phyloP scores from a whole-genome alignment of 2,797 vertebrate species.

The Acanthis flammea region DNA sequence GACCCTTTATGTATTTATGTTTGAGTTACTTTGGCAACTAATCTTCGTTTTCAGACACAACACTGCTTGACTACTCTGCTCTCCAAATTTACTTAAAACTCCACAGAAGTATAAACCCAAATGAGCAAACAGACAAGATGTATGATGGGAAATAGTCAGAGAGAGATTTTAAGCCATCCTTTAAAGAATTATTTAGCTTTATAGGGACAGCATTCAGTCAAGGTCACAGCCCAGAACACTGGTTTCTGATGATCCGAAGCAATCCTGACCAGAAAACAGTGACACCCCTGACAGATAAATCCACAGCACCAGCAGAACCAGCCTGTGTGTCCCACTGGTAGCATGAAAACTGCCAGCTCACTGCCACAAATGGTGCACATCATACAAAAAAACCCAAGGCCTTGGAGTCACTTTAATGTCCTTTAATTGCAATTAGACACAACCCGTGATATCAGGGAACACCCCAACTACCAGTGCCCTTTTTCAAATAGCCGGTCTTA shows the following conservation, averaged over 20 bases:
- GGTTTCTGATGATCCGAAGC: too few species aligned
- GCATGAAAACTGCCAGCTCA: accelerated
- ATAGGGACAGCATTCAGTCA: accelerated
- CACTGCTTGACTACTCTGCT: accelerated
- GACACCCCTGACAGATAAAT: accelerated
- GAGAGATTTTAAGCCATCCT: accelerated
- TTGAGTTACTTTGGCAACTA: not conserved
- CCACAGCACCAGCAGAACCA: accelerated
- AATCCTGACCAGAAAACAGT: not conserved
- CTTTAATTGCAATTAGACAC: accelerated
- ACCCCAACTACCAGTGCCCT: accelerated
- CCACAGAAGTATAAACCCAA: not conserved
- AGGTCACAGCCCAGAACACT: not conserved
- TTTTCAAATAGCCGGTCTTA: accelerated
- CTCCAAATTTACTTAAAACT: not conserved
- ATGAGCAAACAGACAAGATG: accelerated
- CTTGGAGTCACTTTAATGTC: accelerated
- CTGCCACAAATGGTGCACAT: accelerated
- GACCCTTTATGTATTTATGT: accelerated
- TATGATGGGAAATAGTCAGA: accelerated
- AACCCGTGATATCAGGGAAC: accelerated
- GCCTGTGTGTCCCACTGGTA: accelerated
- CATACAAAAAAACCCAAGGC: accelerated
- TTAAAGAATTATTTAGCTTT: not conserved
- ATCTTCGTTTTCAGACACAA: not conserved